phyloP scores from a whole-genome alignment of 2,888 invertebrate genomes.

The Xanthorhoe spadicearia region DNA sequence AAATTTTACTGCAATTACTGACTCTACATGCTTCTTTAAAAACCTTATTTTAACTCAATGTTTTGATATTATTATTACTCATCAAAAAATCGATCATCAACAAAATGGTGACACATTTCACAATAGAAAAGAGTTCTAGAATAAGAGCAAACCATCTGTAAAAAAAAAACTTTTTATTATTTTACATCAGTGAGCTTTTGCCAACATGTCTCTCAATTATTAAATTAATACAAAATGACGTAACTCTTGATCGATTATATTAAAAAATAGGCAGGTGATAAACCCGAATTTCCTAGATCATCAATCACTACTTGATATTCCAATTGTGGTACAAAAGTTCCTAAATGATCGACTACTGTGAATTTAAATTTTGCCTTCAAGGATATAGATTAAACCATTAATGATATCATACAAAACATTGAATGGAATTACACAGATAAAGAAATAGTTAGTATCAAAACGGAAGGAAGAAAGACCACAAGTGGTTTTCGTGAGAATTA shows the following conservation, averaged over 20 bases:
- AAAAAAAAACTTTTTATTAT: neutral
- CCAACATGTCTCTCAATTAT: neutral
- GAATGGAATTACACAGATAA: neutral
- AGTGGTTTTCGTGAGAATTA: slow-evolving; percentile 42
- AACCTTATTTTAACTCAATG: too few species aligned
- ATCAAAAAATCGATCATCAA: too few species aligned
- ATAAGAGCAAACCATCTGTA: neutral
- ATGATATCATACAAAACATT: slow-evolving; percentile 34
- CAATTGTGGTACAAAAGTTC: slow-evolving; percentile 27
- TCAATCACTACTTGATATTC: slow-evolving; percentile 25
- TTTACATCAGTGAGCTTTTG: neutral
- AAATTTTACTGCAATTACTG: too few species aligned
- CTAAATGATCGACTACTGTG: slow-evolving; percentile 32
- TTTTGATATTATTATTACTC: too few species aligned
- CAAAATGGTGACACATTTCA: too few species aligned
- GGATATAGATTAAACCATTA: slow-evolving; percentile 35
- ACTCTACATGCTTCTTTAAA: too few species aligned
- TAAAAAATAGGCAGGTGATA: neutral
- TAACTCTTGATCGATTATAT: neutral
- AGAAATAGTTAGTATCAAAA: slow-evolving; percentile 15
- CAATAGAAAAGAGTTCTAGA: too few species aligned
- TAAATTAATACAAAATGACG: neutral
- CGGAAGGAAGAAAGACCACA: slow-evolving; percentile 47
- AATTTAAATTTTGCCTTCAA: slow-evolving; percentile 37
- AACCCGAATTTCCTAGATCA: neutral